Evolutionary conservation across 2,797 vertebrate species (phyloP), one percentile per base, ranked within the genome.

Genomic region (Brachyalestes nurse): DNA sequence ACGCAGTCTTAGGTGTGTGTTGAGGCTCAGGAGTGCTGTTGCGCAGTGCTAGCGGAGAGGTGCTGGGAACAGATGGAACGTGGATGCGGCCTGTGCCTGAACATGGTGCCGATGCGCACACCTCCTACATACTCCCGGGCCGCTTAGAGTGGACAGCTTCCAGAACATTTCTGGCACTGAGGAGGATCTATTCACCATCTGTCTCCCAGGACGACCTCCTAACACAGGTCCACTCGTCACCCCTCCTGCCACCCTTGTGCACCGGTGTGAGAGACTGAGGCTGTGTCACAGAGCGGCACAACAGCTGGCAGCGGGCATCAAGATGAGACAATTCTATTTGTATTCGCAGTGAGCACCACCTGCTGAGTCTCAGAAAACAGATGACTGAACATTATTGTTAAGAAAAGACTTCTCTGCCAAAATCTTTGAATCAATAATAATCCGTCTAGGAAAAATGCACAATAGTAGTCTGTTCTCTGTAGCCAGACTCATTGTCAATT

Each of bases 41-140:
- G 57, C 28, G 76, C 61, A 77, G 78, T 81, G 75, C 79, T 42
- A 75, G 55, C 40, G n/a, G 82, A 73, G 84, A 81, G 75, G 82
- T 85, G 77, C 84, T 75, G 80, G 70, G 85, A 88, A 87, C 89
- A 90, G 89, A 90, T 90, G 89, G 89, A 88, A 80, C 84, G 85
- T 88, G 87, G 88, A 88, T 87, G 83, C 84, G 86, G 86, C 80
- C 83, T 85, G 84, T 86, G 79, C 84, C 86, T 85, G 88, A 90
- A 87, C 88, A 85, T 82, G 83, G 80, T 77, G 79, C 79, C 70
- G 85, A 86, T 90, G 88, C 87, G 87, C 85, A 84, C 87, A 88
- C 89, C 89, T 88, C 89, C 88, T 83, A 90, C 89, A 85, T 88
- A 87, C 84, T 76, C 86, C 85, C 77, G 84, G 82, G 84, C 81